Percentiles rank a stretch among this genome's conserved stretches.
Conservation (phyloP, 2,113 vertebrate species). For the Thamnophis sirtalis region DNA sequence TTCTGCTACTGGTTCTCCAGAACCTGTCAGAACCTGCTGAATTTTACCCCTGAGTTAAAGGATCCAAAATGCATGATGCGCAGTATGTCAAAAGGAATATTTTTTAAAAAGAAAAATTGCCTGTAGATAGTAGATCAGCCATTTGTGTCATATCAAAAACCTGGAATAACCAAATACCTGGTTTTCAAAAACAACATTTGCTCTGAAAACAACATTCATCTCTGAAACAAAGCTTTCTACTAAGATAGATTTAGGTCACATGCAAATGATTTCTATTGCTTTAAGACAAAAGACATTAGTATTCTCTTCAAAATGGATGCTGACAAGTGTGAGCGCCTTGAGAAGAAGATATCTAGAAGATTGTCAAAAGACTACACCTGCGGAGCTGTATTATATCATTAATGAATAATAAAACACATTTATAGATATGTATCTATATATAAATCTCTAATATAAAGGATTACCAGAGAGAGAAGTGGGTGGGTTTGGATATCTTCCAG, state of each 20-base stretch:
- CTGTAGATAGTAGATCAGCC: not conserved
- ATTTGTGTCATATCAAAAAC: too few species aligned
- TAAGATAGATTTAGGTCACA: not conserved
- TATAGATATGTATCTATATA: not conserved
- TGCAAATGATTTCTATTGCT: not conserved
- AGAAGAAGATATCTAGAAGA: not conserved
- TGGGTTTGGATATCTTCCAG: not conserved
- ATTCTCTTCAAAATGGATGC: accelerated
- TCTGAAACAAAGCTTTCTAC: accelerated
- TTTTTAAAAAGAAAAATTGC: not conserved
- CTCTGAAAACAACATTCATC: not conserved
- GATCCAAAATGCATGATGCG: not conserved
- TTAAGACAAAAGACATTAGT: accelerated
- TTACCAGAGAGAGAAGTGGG: too few species aligned
- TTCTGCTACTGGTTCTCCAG: too few species aligned
- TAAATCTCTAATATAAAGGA: not conserved
- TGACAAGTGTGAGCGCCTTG: not conserved
- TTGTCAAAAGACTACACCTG: not conserved
- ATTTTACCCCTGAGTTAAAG: not conserved
- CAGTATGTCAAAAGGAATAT: not conserved
- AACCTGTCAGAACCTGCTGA: too few species aligned
- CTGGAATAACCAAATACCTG: not conserved
- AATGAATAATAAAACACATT: not conserved
- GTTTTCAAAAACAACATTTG: not conserved
- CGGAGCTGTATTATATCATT: accelerated